A percentile compares a stretch with the other conserved stretches of the same genome.
Conservation (phyloP, 2,797 vertebrate species). For the Cygnus olor region DNA sequence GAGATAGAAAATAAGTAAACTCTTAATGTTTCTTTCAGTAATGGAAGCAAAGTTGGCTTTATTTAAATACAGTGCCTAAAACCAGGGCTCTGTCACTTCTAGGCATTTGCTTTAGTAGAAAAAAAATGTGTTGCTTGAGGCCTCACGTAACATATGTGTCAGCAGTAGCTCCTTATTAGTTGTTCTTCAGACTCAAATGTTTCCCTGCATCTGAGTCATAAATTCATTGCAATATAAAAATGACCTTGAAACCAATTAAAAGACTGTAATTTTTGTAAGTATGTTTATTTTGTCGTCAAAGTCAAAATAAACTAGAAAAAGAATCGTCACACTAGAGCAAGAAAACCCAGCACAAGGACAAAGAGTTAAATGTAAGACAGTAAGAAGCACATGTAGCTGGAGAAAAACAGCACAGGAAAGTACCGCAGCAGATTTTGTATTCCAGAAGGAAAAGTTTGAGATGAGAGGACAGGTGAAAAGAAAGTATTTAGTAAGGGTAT, state of each 20-base stretch:
- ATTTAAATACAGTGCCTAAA: background rate
- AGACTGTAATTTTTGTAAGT: background rate
- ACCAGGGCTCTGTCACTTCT: background rate
- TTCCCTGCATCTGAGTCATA: background rate
- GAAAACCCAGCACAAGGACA: background rate
- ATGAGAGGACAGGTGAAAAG: background rate
- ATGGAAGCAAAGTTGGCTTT: background rate
- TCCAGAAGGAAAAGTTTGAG: background rate
- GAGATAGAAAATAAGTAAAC: background rate
- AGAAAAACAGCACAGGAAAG: background rate
- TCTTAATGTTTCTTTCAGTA: background rate
- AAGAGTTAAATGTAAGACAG: background rate
- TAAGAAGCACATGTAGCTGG: background rate
- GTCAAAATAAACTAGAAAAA: background rate
- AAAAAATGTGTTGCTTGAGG: background rate
- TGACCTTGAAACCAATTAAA: background rate
- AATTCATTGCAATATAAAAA: background rate
- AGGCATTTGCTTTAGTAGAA: background rate
- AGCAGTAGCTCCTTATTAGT: background rate
- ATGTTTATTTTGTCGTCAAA: background rate
- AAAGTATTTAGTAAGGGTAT: background rate
- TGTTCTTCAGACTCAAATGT: background rate
- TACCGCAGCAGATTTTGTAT: background rate
- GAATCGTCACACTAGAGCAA: background rate
- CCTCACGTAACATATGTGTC: fast-evolving